A percentile compares a stretch with the other conserved stretches of the same genome.
Conservation (phyloP, 64 coral and sea anemone species). For the Actinia tenebrosa region DNA sequence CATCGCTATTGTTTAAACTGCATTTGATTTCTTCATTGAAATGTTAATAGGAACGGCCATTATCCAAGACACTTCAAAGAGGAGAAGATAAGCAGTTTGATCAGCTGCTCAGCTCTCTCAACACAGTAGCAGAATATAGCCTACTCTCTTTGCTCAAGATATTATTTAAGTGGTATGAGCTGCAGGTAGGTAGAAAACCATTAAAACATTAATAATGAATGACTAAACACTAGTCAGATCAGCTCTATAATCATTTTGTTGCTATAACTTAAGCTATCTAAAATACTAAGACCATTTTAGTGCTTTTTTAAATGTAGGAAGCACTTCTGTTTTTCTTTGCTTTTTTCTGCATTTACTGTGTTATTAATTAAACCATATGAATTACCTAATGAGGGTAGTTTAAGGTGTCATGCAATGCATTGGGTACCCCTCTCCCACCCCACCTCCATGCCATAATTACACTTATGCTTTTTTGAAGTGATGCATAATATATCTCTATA, state of each 20-base stretch:
- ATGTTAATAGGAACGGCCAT: conserved; percentile 66
- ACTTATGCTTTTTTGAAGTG: too few relatives aligned
- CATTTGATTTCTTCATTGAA: background rate
- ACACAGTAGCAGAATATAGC: conserved; percentile 89
- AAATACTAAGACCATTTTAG: too few relatives aligned
- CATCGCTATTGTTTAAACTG: too few relatives aligned
- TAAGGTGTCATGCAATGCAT: too few relatives aligned
- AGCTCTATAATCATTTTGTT: background rate
- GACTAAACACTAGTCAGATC: background rate
- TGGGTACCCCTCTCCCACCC: too few relatives aligned
- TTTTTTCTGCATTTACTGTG: too few relatives aligned
- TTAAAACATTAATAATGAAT: background rate
- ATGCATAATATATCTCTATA: too few relatives aligned
- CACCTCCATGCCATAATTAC: too few relatives aligned
- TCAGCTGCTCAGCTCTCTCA: conserved; percentile 85
- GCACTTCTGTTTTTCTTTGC: too few relatives aligned
- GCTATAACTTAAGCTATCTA: background rate
- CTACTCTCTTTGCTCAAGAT: conserved; percentile 82
- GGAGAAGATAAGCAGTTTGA: conserved; percentile 99
- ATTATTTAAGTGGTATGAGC: conserved; percentile 96
- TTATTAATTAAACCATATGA: too few relatives aligned
- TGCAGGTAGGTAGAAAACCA: conserved; percentile 58
- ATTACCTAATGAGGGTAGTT: too few relatives aligned
- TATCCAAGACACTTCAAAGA: conserved; percentile 94
- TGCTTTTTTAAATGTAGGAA: too few relatives aligned